Conservation (phyloP, 92 coral and sea anemone species). For the Siderastrea radians region DNA sequence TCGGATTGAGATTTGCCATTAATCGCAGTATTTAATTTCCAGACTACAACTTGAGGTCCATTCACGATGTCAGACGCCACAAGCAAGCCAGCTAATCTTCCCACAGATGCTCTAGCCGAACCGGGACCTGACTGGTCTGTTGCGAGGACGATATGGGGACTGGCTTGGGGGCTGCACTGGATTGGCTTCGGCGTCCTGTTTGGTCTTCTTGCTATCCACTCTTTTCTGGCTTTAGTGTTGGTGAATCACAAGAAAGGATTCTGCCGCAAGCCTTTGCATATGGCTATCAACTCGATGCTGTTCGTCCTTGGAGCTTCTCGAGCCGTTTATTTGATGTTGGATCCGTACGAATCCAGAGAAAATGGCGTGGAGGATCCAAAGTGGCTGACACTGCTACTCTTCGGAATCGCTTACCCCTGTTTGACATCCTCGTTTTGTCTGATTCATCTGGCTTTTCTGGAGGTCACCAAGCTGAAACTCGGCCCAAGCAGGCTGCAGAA, state of each 20-base stretch:
- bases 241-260: conserved; percentile 66
- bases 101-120: conserved; percentile 61
- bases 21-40: no score
- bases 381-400: conserved; percentile 60
- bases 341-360: conserved; percentile 87
- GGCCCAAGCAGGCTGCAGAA: conserved; percentile 74
- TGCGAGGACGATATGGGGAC: conserved; percentile 72
- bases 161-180: conserved; percentile 86
- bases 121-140: conserved; percentile 91
- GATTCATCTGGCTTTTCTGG: conserved; percentile 87
- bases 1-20: no score
- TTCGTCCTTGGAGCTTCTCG: conserved; percentile 75
- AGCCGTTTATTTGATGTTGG: conserved; percentile 77
- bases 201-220: conserved; percentile 78
- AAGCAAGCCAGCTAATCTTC: background rate
- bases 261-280: conserved; percentile 69
- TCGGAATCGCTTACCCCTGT: conserved; percentile 92
- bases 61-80: no score
- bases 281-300: conserved; percentile 74
- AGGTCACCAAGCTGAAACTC: conserved; percentile 78
- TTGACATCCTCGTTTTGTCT: conserved; percentile 88
- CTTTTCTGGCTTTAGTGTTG: conserved; percentile 64
- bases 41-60: no score
- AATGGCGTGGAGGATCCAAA: conserved; percentile 66
- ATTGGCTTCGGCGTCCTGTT: conserved; percentile 78